Conservation (phyloP, 2,888 invertebrate species). For the Phyto melanocephala region DNA sequence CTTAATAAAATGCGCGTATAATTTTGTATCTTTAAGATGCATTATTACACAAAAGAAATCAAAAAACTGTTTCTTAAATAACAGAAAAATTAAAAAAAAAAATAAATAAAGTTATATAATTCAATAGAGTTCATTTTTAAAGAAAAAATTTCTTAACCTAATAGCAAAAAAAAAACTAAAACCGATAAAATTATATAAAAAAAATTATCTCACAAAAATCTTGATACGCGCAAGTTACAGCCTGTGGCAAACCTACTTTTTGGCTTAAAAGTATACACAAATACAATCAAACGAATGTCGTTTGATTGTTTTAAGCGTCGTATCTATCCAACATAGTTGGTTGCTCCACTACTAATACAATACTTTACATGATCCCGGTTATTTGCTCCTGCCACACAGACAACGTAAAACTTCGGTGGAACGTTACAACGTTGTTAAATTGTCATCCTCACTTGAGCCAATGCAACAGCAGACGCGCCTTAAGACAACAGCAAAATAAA, state of each 20-base stretch:
- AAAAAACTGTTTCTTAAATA: not conserved
- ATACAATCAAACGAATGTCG: not conserved
- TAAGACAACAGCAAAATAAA: conserved; percentile 16
- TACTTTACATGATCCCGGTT: conserved; percentile 5
- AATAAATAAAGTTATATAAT: too few relatives aligned
- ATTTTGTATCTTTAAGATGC: too few relatives aligned
- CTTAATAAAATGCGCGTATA: too few relatives aligned
- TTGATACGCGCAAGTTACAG: not conserved
- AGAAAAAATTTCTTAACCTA: not conserved
- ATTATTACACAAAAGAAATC: too few relatives aligned
- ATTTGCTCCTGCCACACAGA: conserved; percentile 27
- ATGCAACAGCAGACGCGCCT: conserved; percentile 3
- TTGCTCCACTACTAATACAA: not conserved
- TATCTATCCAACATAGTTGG: not conserved
- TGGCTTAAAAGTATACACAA: not conserved
- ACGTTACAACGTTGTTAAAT: conserved; percentile 16
- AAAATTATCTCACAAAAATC: conserved; percentile 11
- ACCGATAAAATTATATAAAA: not conserved
- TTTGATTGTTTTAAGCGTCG: not conserved
- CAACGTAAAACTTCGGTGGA: conserved; percentile 19
- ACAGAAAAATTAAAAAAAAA: not conserved
- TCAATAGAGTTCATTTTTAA: too few relatives aligned
- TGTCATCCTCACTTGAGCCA: conserved; percentile 20
- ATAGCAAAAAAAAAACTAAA: conserved; percentile 8
- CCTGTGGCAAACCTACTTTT: conserved; percentile 50